These are phyloP conservation scores for Bugulina stolonifera DNA, from an alignment of 2,888 invertebrate genomes.

Conservation along the genomic window DNA sequence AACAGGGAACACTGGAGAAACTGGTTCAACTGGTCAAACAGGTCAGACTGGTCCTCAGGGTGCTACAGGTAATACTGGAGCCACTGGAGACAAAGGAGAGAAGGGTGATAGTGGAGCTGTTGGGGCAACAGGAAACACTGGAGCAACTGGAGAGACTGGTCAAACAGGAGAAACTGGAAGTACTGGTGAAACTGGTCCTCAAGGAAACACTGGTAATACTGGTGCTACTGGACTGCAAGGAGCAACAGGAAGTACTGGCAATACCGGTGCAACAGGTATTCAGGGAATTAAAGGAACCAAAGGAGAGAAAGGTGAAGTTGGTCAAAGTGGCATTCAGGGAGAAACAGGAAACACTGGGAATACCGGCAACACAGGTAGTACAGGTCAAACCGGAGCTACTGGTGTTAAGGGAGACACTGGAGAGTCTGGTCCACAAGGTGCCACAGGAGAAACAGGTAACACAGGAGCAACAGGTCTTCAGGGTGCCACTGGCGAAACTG, in stretches of 20 bases:
- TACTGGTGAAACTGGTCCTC: slow-evolving; percentile 16
- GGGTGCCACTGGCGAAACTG: slow-evolving; percentile 24
- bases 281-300: neutral
- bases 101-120: slow-evolving; percentile 7
- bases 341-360: slow-evolving; percentile 18
- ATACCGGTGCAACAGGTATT: slow-evolving; percentile 1
- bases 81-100: slow-evolving; percentile 24
- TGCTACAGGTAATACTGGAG: slow-evolving; percentile 6
- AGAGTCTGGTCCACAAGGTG: slow-evolving; percentile 26
- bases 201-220: slow-evolving; percentile 25
- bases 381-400: neutral
- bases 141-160: slow-evolving; percentile 27
- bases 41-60: slow-evolving; percentile 5
- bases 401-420: slow-evolving; percentile 11
- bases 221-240: slow-evolving; percentile 28
- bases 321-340: slow-evolving; percentile 18
- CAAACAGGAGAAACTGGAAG: slow-evolving; percentile 24
- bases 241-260: slow-evolving; percentile 8
- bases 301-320: slow-evolving; percentile 1
- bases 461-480: slow-evolving; percentile 29
- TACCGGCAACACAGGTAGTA: slow-evolving; percentile 8
- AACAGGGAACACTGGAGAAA: slow-evolving; percentile 29
- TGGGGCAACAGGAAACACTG: slow-evolving; percentile 20
- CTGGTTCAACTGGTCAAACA: slow-evolving; percentile 30
- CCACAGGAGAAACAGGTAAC: slow-evolving; percentile 29